Evolutionary conservation across 2,797 vertebrate genomes (phyloP).

Genomic region (Euthynnus affinis): DNA sequence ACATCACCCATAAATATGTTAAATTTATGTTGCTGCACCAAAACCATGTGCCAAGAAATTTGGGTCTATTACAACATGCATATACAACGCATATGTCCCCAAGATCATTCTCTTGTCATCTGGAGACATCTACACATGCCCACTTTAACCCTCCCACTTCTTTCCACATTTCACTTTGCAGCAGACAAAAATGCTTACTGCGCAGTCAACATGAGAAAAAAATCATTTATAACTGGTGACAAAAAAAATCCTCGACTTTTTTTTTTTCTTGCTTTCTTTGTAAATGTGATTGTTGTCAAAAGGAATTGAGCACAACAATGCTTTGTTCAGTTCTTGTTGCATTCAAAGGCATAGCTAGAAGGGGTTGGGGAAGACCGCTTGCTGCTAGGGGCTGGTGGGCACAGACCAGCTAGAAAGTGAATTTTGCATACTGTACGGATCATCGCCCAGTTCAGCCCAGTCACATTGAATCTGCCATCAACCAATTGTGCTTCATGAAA

Average conservation of each 20-base stretch:
- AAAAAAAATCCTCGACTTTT: constrained; percentile 85
- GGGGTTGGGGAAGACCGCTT: constrained; percentile 89
- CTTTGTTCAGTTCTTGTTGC: constrained; percentile 91
- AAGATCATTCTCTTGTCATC: constrained; percentile 54
- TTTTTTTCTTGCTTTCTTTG: constrained; percentile 85
- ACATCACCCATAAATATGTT: constrained; percentile 54
- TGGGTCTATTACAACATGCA: constrained; percentile 48
- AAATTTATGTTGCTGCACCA: constrained; percentile 39
- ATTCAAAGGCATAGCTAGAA: constrained; percentile 91
- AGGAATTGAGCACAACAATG: constrained; percentile 92
- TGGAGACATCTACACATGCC: constrained; percentile 65
- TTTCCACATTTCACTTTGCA: constrained; percentile 49
- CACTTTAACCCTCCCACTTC: constrained; percentile 38
- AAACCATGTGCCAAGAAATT: constrained; percentile 69
- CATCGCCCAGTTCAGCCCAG: constrained; percentile 98
- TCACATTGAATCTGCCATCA: constrained; percentile 99
- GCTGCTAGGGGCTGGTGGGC: constrained; percentile 95
- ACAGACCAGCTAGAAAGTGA: constrained; percentile 97
- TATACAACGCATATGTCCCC: constrained; percentile 29
- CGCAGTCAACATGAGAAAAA: constrained; percentile 66
- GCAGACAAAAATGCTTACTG: constrained; percentile 74
- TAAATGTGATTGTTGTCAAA: constrained; percentile 98
- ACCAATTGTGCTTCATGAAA: constrained; percentile 98
- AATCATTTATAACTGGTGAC: constrained; percentile 91
- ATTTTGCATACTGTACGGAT: constrained; percentile 99